Conservation (phyloP, 1,140 invertebrate genomes). For the Ceratina japonica region DNA sequence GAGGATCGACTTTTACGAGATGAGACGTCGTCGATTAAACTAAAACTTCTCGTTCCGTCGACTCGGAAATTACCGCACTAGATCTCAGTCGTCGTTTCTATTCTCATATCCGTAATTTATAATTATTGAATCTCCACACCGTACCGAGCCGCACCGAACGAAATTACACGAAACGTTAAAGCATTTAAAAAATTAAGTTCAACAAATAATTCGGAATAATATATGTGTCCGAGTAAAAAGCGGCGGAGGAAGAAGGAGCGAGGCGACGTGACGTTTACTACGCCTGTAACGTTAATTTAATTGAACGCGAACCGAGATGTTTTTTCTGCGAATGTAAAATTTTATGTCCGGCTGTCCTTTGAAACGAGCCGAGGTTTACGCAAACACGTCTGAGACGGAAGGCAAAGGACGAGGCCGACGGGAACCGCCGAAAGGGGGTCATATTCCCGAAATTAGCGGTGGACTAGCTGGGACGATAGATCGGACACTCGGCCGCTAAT, state of each 20-base stretch:
- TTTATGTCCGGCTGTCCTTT: conserved; percentile 26
- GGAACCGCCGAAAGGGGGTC: conserved; percentile 7
- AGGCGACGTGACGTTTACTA: background rate
- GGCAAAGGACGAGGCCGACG: background rate
- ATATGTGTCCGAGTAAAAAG: background rate
- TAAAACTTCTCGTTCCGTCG: background rate
- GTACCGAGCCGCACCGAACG: too few species aligned
- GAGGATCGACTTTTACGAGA: background rate
- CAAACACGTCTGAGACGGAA: background rate
- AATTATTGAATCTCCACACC: too few species aligned
- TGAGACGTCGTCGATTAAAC: background rate
- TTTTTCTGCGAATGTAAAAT: conserved; percentile 20
- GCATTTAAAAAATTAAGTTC: too few species aligned
- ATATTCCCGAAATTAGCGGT: conserved; percentile 54
- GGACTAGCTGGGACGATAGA: conserved; percentile 62
- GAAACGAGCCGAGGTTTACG: conserved; percentile 10
- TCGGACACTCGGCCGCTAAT: conserved; percentile 74
- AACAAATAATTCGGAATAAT: too few species aligned
- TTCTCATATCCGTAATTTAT: too few species aligned
- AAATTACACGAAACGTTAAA: too few species aligned
- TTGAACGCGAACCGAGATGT: conserved; percentile 1
- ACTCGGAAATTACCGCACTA: background rate
- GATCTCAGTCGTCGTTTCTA: background rate
- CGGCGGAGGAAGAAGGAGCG: background rate
- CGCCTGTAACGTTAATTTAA: conserved; percentile 30